A percentile compares a stretch with the other conserved stretches of the same genome.
These are phyloP conservation scores for Watsonalla binaria DNA, from an alignment of 2,888 invertebrate species.

Conservation along the genomic window DNA sequence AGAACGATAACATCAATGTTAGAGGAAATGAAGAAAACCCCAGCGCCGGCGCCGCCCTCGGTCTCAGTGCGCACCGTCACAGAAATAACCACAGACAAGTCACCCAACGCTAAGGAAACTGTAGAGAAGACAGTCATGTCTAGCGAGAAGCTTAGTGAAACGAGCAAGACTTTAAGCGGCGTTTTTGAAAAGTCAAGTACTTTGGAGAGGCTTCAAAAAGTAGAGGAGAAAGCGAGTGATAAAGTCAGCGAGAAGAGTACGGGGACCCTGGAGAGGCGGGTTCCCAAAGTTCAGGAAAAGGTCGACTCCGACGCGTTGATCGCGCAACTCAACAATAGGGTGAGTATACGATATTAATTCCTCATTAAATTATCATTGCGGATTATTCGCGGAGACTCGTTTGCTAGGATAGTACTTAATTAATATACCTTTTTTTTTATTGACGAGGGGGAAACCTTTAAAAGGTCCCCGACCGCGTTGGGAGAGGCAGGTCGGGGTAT, in stretches of 20 bases:
- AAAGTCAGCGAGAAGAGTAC: slow-evolving; percentile 28
- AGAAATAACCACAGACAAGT: slow-evolving; percentile 28
- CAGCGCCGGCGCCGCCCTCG: slow-evolving; percentile 43
- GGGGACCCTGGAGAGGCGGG: slow-evolving; percentile 53
- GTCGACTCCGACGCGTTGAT: slow-evolving; percentile 56
- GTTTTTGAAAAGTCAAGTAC: slow-evolving; percentile 36
- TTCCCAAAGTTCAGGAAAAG: slow-evolving; percentile 33
- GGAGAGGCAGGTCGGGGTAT: no score
- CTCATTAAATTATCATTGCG: no score
- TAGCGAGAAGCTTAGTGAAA: slow-evolving; percentile 32
- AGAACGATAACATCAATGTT: slow-evolving; percentile 63
- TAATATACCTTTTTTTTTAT: no score
- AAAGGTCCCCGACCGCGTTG: no score
- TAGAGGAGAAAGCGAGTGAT: slow-evolving; percentile 28
- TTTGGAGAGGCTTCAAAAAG: slow-evolving; percentile 41
- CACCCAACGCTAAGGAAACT: slow-evolving; percentile 25
- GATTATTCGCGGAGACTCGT: no score
- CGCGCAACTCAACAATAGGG: slow-evolving; percentile 71
- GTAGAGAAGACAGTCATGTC: slow-evolving; percentile 11
- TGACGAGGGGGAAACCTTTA: no score
- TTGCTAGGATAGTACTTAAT: no score
- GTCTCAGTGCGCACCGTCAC: slow-evolving; percentile 28
- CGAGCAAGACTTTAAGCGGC: slow-evolving; percentile 21
- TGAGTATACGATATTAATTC: slow-evolving; percentile 27
- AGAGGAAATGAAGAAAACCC: slow-evolving; percentile 63